Percentiles rank a stretch among this genome's conserved stretches.
Conservation (phyloP, 2,888 invertebrate species). For the Sesamia inferens region DNA sequence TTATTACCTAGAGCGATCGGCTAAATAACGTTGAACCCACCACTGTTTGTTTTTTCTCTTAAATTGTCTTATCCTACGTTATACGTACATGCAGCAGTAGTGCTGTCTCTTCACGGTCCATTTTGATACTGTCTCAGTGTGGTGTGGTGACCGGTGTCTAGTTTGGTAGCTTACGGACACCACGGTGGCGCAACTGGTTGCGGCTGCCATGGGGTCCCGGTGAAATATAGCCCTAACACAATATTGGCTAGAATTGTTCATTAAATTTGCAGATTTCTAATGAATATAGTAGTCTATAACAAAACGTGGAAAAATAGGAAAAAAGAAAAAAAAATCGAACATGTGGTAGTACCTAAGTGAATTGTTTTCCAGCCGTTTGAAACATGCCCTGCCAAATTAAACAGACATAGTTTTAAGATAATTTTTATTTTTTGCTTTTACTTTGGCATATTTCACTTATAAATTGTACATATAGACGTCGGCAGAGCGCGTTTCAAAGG, state of each 20-base stretch:
- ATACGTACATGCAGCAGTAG: no score
- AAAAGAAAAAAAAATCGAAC: constrained; percentile 68
- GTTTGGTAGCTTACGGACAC: no score
- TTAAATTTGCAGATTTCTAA: constrained; percentile 75
- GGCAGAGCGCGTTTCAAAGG: constrained; percentile 61
- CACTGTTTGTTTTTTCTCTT: no score
- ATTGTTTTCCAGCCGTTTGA: constrained; percentile 69
- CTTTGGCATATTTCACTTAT: constrained; percentile 68
- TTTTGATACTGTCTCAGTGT: no score
- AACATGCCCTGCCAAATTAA: constrained; percentile 61
- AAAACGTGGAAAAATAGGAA: constrained; percentile 73
- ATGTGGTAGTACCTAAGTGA: constrained; percentile 73
- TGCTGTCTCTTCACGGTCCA: no score
- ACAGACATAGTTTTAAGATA: constrained; percentile 67
- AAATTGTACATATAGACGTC: constrained; percentile 81
- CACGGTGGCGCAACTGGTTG: no score
- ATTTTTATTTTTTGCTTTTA: constrained; percentile 64
- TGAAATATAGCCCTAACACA: constrained; percentile 38
- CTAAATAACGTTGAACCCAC: no score
- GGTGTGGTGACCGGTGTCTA: no score
- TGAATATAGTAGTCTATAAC: constrained; percentile 82
- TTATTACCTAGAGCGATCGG: no score
- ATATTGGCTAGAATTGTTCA: constrained; percentile 74
- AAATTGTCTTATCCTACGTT: no score
- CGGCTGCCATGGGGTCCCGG: no score